Evolutionary conservation across 2,113 vertebrate species (phyloP), one percentile per base, ranked within the genome.

Genomic region (Onychorhynchus coronatus): DNA sequence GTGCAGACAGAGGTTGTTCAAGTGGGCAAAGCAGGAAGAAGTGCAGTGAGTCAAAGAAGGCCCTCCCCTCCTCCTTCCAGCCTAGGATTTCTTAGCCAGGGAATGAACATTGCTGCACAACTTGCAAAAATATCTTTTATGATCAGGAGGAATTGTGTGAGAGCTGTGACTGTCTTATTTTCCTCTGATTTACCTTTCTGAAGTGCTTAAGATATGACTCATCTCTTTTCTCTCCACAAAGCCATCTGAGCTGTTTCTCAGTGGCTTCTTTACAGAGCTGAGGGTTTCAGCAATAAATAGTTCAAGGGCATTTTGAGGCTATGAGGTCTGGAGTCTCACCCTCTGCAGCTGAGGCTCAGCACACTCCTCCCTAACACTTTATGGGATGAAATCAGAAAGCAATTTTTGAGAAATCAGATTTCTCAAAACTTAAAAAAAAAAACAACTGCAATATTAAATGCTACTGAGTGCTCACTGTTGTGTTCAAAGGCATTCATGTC

Each of bases 71-170:
- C n/a, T 71, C 33, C 70, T 85, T 71, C 66, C 74, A 87, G 19
- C 14, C 21, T 20, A 25, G 37, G 7, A 42, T 82, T 85, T n/a
- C 58, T 58, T 16, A 47, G 18, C 47, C 52, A 41, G 61, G 33
- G 31, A 67, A 71, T 6, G 20, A 88, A n/a, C 31, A 85, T 23
- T 0, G 0, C 53, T n/a, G 5, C 49, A 62, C 19, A 37, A n/a
- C 42, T 84, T 49, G 23, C 14, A n/a, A 70, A 93, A 75, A 25
- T 8, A 4, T 47, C 30, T 88, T 44, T 44, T 9, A 2, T 41
- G 66, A 75, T n/a, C 30, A 35, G 35, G 14, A 78, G 18, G 18
- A 14, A 91, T 35, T 17, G 20, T 61, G 31, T 35, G 85, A 88
- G 19, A 65, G 15, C 12, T 61, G 11, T 28, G 9, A 73, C 20